A percentile compares a stretch with the other conserved stretches of the same genome.
Evolutionary conservation across 2,797 vertebrate species (phyloP).

Genomic region (Mormyrus proboscirostris): DNA sequence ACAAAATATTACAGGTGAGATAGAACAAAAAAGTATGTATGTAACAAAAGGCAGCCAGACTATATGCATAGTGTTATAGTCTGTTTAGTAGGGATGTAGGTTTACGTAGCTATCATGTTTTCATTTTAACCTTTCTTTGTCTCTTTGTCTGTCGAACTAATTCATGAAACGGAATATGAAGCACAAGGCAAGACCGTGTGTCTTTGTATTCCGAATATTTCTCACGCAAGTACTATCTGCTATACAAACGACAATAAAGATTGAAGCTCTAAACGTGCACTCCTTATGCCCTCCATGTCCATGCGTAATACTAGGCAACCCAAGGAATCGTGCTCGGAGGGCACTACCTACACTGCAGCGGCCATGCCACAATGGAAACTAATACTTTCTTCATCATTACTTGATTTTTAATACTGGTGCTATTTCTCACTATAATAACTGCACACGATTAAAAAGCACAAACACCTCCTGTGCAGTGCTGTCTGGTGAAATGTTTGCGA

Average conservation of each 20-base stretch:
- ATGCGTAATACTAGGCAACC: slow-evolving; percentile 69
- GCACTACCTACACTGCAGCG: slow-evolving; percentile 45
- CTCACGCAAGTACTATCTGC: slow-evolving; percentile 63
- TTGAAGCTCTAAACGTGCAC: slow-evolving; percentile 58
- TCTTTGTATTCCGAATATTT: slow-evolving; percentile 66
- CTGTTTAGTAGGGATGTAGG: slow-evolving; percentile 10
- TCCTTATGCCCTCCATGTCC: slow-evolving; percentile 67
- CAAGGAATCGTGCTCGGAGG: slow-evolving; percentile 62
- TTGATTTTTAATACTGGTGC: background rate
- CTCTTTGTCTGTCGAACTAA: slow-evolving; percentile 27
- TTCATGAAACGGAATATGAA: slow-evolving; percentile 56
- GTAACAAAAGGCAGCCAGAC: background rate
- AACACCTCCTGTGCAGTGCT: background rate
- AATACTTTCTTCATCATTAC: background rate
- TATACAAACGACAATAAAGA: slow-evolving; percentile 63
- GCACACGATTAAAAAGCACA: background rate
- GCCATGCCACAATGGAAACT: background rate
- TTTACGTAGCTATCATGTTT: slow-evolving; percentile 14
- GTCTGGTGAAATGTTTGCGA: background rate
- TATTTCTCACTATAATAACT: background rate
- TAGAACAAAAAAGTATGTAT: background rate
- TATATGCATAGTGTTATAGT: background rate
- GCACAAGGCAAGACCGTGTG: slow-evolving; percentile 49
- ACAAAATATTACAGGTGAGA: slow-evolving; percentile 25
- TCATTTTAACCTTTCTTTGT: slow-evolving; percentile 15